These are phyloP conservation scores for Tragelaphus oryx DNA, from an alignment of 2,797 vertebrate species.

Conservation along the genomic window DNA sequence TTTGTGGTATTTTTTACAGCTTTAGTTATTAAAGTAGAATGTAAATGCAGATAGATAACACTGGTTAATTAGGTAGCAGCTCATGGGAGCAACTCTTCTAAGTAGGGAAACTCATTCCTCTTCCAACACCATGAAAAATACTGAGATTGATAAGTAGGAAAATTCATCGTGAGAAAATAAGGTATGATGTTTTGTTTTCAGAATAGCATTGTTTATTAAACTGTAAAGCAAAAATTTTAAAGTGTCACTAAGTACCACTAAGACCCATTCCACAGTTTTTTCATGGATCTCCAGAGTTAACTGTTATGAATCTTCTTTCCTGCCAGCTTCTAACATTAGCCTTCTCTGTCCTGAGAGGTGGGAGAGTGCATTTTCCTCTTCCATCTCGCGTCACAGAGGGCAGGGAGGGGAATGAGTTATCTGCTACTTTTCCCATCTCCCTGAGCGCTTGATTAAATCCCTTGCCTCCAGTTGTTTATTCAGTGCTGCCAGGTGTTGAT, in stretches of 20 bases:
- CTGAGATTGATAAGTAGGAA: not conserved
- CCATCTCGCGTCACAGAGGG: not conserved
- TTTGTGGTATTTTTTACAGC: not conserved
- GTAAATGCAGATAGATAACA: not conserved
- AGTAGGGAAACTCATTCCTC: not conserved
- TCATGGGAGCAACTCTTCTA: not conserved
- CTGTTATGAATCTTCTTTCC: not conserved
- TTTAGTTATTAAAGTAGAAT: not conserved
- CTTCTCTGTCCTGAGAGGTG: not conserved
- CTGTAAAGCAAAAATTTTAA: constrained; percentile 4
- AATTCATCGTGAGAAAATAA: not conserved
- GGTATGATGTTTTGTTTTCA: not conserved
- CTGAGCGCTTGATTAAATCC: not conserved
- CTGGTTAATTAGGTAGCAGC: constrained; percentile 34
- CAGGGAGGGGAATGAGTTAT: not conserved
- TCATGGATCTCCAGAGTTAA: not conserved
- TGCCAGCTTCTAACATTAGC: not conserved
- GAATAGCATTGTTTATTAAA: not conserved
- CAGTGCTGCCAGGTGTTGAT: not conserved
- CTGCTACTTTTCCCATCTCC: not conserved
- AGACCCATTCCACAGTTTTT: not conserved
- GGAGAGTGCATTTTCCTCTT: not conserved
- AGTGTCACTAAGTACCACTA: not conserved
- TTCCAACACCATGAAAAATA: not conserved
- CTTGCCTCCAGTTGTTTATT: not conserved